Conservation (phyloP, 2,797 vertebrate genomes). For the Thalassophryne amazonica region DNA sequence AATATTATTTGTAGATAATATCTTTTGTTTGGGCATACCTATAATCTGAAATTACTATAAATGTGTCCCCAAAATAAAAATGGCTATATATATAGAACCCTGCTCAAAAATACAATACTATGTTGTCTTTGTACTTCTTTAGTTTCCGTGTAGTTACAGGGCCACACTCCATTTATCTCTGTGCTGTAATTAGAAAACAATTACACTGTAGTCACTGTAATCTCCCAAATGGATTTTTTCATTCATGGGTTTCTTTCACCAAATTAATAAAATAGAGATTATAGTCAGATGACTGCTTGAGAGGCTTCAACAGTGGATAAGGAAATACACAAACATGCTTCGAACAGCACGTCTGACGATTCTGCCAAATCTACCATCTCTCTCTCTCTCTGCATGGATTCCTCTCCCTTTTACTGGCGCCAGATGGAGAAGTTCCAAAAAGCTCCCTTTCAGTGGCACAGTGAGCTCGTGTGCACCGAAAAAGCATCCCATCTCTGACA, state of each 20-base stretch:
- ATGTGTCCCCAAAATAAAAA: no score
- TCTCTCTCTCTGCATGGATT: slow-evolving; percentile 37
- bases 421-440: slow-evolving; percentile 65
- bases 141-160: no score
- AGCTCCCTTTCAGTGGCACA: slow-evolving; percentile 28
- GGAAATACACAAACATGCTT: slow-evolving; percentile 40
- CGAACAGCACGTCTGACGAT: slow-evolving; percentile 56
- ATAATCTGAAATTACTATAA: no score
- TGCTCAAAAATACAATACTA: no score
- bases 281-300: slow-evolving; percentile 24
- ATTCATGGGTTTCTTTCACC: slow-evolving; percentile 28
- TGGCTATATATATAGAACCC: no score
- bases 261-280: slow-evolving; percentile 30
- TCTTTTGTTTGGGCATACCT: no score
- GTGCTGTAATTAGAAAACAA: slow-evolving; percentile 6
- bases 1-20: no score
- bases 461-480: slow-evolving; percentile 46
- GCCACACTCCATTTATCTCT: no score
- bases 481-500: slow-evolving; percentile 35
- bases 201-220: slow-evolving; percentile 4
- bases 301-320: slow-evolving; percentile 34
- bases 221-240: slow-evolving; percentile 10
- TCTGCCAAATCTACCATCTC: slow-evolving; percentile 54
- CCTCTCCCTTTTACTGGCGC: slow-evolving; percentile 45
- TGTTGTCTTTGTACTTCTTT: no score